These are phyloP conservation scores for Paradoxurus hermaphroditus DNA, from an alignment of 2,113 vertebrate species.

Conservation along the genomic window DNA sequence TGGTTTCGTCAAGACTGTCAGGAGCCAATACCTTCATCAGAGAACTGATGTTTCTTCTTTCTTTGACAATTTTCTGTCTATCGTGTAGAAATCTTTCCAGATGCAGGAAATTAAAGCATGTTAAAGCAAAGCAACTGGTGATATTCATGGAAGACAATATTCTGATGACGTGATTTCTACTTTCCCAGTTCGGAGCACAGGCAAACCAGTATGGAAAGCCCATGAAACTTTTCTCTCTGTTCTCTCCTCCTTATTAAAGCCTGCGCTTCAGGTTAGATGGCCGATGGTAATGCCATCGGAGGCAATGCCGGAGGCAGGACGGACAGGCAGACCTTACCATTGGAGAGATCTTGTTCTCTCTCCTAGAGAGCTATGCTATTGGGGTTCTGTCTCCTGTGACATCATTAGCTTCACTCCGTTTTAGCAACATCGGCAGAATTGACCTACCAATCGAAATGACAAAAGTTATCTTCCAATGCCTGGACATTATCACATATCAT, in stretches of 20 bases:
- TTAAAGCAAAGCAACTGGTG: neutral
- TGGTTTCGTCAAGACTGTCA: neutral
- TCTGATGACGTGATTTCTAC: neutral
- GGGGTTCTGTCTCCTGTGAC: neutral
- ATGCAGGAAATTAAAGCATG: neutral
- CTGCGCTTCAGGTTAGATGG: neutral
- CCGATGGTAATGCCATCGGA: neutral
- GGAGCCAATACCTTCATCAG: neutral
- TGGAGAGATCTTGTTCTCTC: neutral
- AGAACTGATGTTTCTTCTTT: neutral
- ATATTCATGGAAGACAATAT: neutral
- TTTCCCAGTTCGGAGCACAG: neutral
- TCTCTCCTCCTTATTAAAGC: neutral
- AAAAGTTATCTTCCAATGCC: neutral
- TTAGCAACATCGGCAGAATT: neutral
- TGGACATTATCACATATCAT: neutral
- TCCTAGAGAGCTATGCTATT: neutral
- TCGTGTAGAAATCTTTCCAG: neutral
- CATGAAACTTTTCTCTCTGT: neutral
- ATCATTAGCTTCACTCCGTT: neutral
- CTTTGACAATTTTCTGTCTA: neutral
- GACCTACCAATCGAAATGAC: neutral
- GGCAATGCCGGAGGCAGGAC: too few relatives aligned
- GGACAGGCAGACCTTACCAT: neutral
- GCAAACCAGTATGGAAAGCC: neutral